Evolutionary conservation across 2,797 vertebrate genomes (phyloP).

Genomic region (Heliangelus exortis): DNA sequence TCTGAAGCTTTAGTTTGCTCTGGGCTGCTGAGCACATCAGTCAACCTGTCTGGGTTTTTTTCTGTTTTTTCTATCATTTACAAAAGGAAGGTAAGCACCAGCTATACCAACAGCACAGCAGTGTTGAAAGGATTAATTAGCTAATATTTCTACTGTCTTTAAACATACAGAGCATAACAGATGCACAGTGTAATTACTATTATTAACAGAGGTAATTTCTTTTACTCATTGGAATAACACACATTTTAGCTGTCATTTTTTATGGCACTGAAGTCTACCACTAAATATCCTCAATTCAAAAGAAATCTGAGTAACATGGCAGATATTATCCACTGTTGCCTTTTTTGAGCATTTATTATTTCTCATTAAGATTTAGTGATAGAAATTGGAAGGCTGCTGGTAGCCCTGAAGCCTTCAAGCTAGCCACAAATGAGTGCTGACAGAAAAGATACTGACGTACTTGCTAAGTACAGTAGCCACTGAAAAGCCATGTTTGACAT

Average conservation of each 20-base stretch:
- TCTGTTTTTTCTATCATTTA: neutral
- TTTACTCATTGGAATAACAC: slow-evolving; percentile 33
- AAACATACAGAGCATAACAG: slow-evolving; percentile 38
- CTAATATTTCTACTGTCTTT: slow-evolving; percentile 30
- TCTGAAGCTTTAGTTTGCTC: neutral
- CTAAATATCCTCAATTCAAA: neutral
- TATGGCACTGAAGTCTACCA: neutral
- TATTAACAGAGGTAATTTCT: slow-evolving; percentile 53
- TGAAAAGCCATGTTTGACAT: neutral
- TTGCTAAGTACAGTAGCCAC: neutral
- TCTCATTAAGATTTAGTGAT: neutral
- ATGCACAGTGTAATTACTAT: slow-evolving; percentile 31
- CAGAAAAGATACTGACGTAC: neutral
- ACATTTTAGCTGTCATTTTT: slow-evolving; percentile 17
- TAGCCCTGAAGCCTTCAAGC: neutral
- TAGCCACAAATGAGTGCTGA: neutral
- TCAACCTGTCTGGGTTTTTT: neutral
- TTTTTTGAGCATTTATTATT: neutral
- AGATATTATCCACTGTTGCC: neutral
- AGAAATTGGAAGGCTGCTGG: neutral
- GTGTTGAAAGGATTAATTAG: slow-evolving; percentile 53
- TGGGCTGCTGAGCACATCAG: neutral
- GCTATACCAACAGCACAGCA: slow-evolving; percentile 24
- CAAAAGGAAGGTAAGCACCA: neutral
- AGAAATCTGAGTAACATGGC: neutral